Conservation (phyloP, 2,888 invertebrate genomes). For the Netelia virgata region DNA sequence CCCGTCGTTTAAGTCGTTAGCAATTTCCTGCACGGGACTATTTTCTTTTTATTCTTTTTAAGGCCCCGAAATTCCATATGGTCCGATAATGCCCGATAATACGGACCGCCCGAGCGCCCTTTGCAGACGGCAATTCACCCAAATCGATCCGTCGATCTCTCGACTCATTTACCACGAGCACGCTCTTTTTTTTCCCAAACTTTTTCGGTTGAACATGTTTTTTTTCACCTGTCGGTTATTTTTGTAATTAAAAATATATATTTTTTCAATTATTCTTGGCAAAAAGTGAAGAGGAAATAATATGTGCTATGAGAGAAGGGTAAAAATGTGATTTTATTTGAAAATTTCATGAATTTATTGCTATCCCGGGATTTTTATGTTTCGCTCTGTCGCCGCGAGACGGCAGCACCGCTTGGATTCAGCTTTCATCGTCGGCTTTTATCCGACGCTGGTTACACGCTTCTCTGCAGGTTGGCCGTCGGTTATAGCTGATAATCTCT, state of each 20-base stretch:
- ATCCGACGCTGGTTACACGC: no score
- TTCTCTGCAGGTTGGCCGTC: no score
- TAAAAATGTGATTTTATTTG: no score
- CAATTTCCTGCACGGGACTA: conserved; percentile 84
- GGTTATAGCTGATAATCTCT: not conserved
- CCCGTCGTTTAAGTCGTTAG: conserved; percentile 85
- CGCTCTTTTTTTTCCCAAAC: conserved; percentile 45
- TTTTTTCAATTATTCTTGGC: not conserved
- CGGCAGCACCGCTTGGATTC: no score
- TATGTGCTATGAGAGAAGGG: no score
- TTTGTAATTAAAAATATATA: not conserved
- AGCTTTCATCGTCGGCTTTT: no score
- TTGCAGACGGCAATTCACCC: conserved; percentile 69
- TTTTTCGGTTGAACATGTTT: conserved; percentile 40
- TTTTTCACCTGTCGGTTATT: conserved; percentile 32
- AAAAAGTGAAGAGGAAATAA: no score
- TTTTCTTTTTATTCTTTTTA: conserved; percentile 71
- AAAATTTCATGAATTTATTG: no score
- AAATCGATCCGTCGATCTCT: conserved; percentile 75
- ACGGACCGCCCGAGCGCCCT: conserved; percentile 66
- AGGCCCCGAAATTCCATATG: conserved; percentile 84
- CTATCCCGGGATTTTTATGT: no score
- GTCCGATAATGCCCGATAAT: conserved; percentile 82
- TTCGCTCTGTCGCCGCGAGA: no score
- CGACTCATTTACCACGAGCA: conserved; percentile 65